Percentiles rank a stretch among this genome's conserved stretches.
Conservation (phyloP, 2,888 invertebrate species). For the Sphinx pinastri region DNA sequence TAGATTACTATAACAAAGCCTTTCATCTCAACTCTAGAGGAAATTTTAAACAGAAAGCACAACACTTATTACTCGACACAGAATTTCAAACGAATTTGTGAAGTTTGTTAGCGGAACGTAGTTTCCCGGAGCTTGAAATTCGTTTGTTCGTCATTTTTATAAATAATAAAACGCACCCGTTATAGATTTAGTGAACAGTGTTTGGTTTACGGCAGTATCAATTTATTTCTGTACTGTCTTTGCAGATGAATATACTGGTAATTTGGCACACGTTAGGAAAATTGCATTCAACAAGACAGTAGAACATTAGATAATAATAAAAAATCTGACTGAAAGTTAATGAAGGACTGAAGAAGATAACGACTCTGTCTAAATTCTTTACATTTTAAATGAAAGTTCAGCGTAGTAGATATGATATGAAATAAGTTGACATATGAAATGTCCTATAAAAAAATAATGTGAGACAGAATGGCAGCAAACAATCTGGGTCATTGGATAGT, state of each 20-base stretch:
- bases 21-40: neutral
- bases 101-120: neutral
- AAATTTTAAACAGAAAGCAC: neutral
- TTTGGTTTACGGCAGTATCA: neutral
- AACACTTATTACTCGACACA: neutral
- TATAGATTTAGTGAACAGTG: neutral
- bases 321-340: too few species aligned
- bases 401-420: too few species aligned
- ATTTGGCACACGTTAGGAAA: too few species aligned
- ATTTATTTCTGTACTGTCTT: neutral
- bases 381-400: too few species aligned
- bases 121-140: neutral
- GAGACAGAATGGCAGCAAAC: too few species aligned
- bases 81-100: neutral
- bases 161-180: slow-evolving; percentile 8
- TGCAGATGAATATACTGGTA: too few species aligned
- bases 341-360: too few species aligned
- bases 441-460: neutral
- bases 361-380: too few species aligned
- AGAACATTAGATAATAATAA: too few species aligned
- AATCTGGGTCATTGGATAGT: too few species aligned
- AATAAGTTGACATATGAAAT: neutral
- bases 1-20: too few species aligned
- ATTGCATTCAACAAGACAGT: too few species aligned
- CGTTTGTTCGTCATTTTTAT: slow-evolving; percentile 4